Conservation (phyloP, 1,140 invertebrate genomes). For the Batillaria attramentaria region DNA sequence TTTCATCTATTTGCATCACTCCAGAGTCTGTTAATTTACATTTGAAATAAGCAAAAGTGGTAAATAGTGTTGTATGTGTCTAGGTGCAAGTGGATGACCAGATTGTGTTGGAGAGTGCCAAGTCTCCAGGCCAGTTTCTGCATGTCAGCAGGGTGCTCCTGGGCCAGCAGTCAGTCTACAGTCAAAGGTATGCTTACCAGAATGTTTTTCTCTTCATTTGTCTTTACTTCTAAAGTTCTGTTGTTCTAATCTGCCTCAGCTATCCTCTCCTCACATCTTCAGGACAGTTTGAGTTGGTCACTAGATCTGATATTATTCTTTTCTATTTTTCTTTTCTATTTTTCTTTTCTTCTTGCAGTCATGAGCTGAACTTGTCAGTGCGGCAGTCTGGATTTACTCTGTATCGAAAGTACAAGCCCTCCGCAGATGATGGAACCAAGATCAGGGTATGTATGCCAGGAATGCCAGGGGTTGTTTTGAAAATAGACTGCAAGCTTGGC, state of each 20-base stretch:
- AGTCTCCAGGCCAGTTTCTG: constrained; percentile 66
- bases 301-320: neutral
- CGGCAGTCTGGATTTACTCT: constrained; percentile 67
- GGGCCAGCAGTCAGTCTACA: constrained; percentile 54
- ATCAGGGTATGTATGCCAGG: constrained; percentile 57
- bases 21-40: neutral
- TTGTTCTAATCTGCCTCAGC: neutral
- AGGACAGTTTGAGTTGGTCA: neutral
- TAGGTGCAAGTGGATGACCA: constrained; percentile 70
- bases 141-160: constrained; percentile 62
- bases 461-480: too few species aligned
- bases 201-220: neutral
- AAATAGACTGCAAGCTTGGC: too few species aligned
- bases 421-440: constrained; percentile 54
- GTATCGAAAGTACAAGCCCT: constrained; percentile 60
- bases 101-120: constrained; percentile 68
- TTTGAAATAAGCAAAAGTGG: neutral
- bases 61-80: constrained; percentile 24
- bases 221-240: neutral
- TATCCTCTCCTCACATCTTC: neutral
- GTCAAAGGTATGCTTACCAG: constrained; percentile 46
- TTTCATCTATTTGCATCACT: neutral
- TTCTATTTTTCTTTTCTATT: neutral
- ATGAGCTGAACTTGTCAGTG: constrained; percentile 66
- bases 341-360: constrained; percentile 42